A percentile compares a stretch with the other conserved stretches of the same genome.
These are phyloP conservation scores for Polylopha cassiicola DNA, from an alignment of 2,888 invertebrate species.

Conservation along the genomic window DNA sequence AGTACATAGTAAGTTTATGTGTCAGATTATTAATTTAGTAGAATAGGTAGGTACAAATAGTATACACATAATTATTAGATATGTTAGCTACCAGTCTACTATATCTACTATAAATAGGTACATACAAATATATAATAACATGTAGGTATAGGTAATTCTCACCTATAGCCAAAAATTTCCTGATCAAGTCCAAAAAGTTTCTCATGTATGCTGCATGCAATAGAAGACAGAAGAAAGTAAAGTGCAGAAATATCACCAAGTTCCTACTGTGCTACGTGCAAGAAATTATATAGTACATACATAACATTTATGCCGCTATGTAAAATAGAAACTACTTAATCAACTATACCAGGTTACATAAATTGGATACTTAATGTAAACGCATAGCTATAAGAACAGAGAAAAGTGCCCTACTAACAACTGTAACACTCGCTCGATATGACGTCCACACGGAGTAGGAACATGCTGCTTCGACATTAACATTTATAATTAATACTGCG, in stretches of 20 bases:
- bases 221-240: slow-evolving; percentile 70
- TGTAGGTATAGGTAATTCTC: slow-evolving; percentile 45
- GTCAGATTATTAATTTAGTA: too few relatives aligned
- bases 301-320: too few relatives aligned
- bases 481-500: slow-evolving; percentile 12
- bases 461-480: slow-evolving; percentile 16
- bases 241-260: slow-evolving; percentile 55
- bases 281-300: slow-evolving; percentile 9
- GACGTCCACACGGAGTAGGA: slow-evolving; percentile 5
- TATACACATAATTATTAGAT: neutral
- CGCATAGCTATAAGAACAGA: slow-evolving; percentile 13
- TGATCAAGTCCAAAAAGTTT: slow-evolving; percentile 88
- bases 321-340: too few relatives aligned
- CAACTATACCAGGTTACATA: slow-evolving; percentile 8
- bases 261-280: slow-evolving; percentile 42
- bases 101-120: slow-evolving; percentile 3
- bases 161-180: slow-evolving; percentile 86
- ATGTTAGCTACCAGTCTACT: slow-evolving; percentile 4
- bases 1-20: too few relatives aligned
- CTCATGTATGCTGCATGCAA: slow-evolving; percentile 89
- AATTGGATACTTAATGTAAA: slow-evolving; percentile 12
- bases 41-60: too few relatives aligned
- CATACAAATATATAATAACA: too few relatives aligned
- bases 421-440: neutral
- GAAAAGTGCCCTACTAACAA: slow-evolving; percentile 14